Percentiles rank a stretch among this genome's conserved stretches.
phyloP scores from a whole-genome alignment of 1,140 invertebrate species.

The Hycleus cichorii region DNA sequence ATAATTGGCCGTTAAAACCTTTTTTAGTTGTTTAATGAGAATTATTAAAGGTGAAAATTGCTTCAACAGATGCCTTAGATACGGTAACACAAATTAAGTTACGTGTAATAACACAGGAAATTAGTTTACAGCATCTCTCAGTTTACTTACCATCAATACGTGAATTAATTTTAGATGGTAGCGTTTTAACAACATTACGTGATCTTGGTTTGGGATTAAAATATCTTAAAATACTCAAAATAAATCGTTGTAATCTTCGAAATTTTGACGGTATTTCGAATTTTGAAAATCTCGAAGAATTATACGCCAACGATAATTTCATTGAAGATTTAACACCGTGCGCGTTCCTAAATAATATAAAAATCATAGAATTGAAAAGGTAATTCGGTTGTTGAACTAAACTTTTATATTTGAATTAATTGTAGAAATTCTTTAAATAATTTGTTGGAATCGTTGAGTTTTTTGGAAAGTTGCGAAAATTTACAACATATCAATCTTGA shows the following conservation, averaged over 20 bases:
- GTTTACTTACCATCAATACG: slow-evolving; percentile 52
- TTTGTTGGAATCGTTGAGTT: slow-evolving; percentile 35
- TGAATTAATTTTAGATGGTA: slow-evolving; percentile 55
- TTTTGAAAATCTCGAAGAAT: slow-evolving; percentile 48
- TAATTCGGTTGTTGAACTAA: slow-evolving; percentile 20
- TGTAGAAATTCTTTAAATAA: slow-evolving; percentile 41
- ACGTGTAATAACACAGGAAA: slow-evolving; percentile 52
- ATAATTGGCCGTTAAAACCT: not conserved
- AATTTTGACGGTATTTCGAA: slow-evolving; percentile 55
- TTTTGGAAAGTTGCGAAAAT: slow-evolving; percentile 42
- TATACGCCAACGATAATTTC: slow-evolving; percentile 54
- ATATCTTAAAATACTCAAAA: slow-evolving; percentile 51
- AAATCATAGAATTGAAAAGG: slow-evolving; percentile 47
- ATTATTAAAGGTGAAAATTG: slow-evolving; percentile 42
- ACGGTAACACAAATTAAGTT: slow-evolving; percentile 51
- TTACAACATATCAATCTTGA: slow-evolving; percentile 40
- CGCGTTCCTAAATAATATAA: slow-evolving; percentile 45
- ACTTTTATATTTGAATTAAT: too few relatives aligned
- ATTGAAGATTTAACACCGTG: slow-evolving; percentile 52
- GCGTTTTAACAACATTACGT: slow-evolving; percentile 52
- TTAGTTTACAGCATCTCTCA: slow-evolving; percentile 52
- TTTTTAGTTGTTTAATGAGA: slow-evolving; percentile 18
- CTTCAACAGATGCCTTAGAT: slow-evolving; percentile 49
- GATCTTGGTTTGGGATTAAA: slow-evolving; percentile 59
- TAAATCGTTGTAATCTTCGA: slow-evolving; percentile 56